phyloP scores from a whole-genome alignment of 2,113 vertebrate species.

The Centropristis striata region DNA sequence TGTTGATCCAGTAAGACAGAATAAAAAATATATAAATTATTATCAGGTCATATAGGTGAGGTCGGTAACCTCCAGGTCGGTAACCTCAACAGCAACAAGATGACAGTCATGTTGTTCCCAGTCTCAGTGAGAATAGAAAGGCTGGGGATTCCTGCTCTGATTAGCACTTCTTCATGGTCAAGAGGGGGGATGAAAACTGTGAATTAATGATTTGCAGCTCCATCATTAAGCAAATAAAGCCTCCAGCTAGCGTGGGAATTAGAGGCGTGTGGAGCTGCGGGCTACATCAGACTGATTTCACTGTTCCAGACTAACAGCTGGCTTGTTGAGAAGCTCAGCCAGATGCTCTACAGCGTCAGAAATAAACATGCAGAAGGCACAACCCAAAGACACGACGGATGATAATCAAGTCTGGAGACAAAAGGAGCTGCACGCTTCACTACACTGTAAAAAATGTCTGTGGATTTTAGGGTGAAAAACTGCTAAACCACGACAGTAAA shows the following conservation, averaged over 20 bases:
- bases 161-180: slow-evolving; percentile 41
- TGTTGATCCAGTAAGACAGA: too few species aligned
- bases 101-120: slow-evolving; percentile 6
- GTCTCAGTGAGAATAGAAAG: neutral
- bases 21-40: too few species aligned
- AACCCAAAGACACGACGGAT: slow-evolving; percentile 37
- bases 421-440: neutral
- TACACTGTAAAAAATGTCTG: too few species aligned
- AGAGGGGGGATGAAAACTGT: slow-evolving; percentile 25
- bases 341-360: slow-evolving; percentile 58
- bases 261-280: slow-evolving; percentile 51
- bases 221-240: slow-evolving; percentile 76
- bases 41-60: too few species aligned
- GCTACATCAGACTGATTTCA: slow-evolving; percentile 53
- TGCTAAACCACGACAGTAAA: too few species aligned
- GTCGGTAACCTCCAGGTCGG: too few species aligned
- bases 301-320: slow-evolving; percentile 71
- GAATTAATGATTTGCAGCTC: slow-evolving; percentile 60
- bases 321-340: slow-evolving; percentile 62
- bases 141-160: slow-evolving; percentile 18
- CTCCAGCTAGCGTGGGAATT: slow-evolving; percentile 58
- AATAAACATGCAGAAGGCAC: slow-evolving; percentile 57
- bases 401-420: slow-evolving; percentile 14
- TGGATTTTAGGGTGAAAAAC: too few species aligned
- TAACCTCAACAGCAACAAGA: too few species aligned